Evolutionary conservation across 2,797 vertebrate species (phyloP).

Genomic region (Miichthys miiuy): DNA sequence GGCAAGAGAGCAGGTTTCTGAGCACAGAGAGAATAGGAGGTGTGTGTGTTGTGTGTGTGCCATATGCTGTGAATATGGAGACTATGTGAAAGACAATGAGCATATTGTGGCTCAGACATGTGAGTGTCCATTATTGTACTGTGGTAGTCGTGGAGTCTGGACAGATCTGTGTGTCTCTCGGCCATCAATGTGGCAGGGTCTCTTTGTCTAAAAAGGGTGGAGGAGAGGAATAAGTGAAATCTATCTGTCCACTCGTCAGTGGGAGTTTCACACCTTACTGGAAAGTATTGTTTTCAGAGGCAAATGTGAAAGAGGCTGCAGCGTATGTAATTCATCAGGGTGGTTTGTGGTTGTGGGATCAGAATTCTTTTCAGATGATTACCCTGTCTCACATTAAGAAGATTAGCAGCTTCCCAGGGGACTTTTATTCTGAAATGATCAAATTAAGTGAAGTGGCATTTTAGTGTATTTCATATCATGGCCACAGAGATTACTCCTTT

Average conservation of each 20-base stretch:
- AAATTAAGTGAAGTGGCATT: not conserved
- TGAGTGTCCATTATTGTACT: slow-evolving; percentile 56
- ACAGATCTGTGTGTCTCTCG: slow-evolving; percentile 20
- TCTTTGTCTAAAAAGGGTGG: slow-evolving; percentile 37
- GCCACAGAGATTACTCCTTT: not conserved
- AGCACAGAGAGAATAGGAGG: slow-evolving; percentile 49
- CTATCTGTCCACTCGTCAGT: slow-evolving; percentile 39
- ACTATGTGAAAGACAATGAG: slow-evolving; percentile 64
- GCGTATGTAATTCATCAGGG: slow-evolving; percentile 26
- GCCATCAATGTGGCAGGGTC: slow-evolving; percentile 15
- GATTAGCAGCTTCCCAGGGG: slow-evolving; percentile 11
- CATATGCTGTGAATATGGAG: slow-evolving; percentile 36
- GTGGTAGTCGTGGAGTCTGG: slow-evolving; percentile 30
- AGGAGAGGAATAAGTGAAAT: slow-evolving; percentile 52
- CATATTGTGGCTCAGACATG: slow-evolving; percentile 62
- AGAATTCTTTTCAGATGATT: slow-evolving; percentile 11
- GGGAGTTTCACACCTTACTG: slow-evolving; percentile 39
- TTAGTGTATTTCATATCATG: not conserved
- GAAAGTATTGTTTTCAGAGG: slow-evolving; percentile 41
- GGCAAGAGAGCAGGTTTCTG: slow-evolving; percentile 59
- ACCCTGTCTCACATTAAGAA: not conserved
- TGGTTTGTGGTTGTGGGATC: not conserved
- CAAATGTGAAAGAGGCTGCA: slow-evolving; percentile 17
- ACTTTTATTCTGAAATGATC: slow-evolving; percentile 24
- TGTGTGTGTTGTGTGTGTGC: slow-evolving; percentile 21